Base-by-base conservation (phyloP, 2,113 vertebrate species). In the Larimichthys crocea region DNA sequence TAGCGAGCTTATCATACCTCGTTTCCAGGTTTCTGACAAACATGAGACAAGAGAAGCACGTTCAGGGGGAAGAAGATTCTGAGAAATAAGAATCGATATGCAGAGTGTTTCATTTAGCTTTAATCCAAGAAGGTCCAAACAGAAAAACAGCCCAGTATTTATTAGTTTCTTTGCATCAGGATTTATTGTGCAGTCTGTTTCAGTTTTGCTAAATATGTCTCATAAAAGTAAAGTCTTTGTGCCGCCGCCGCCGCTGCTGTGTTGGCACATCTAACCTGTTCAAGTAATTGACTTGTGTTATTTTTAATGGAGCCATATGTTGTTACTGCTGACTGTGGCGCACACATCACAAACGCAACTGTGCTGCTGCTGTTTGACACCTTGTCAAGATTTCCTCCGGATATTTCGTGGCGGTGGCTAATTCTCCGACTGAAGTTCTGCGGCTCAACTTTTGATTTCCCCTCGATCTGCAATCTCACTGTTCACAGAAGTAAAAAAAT, bases 291-390 rank as follows among this genome's bases (percentile, higher is more conserved):
- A 88, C 83, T 84, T 86, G 86, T 89, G 88, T 90, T 91, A 82
- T 80, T 91, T 88, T 86, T 91, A 87, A 91, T 89, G 90, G 87
- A 79, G 76, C 87, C 92, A 88, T 90, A 91, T 93, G 92, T 86
- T 87, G 86, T 86, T 88, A 62, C 63, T 90, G 92, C 89, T 88
- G 88, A 93, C 88, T 79, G 80, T 16, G 76, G 80, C 67, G 57
- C 66, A 57, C 74, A 84, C 78, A 75, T 75, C 62, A 76, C 79
- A 55, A n/a, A 52, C 19, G 9, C 19, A 4, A 5, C n/a, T 55
- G 53, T 14, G 29, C 69, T 15, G 22, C 55, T 4, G 7, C 63
- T 81, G 87, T 83, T 88, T 89, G 85, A 91, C 88, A 82, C 66
- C 81, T 22, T 79, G 86, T 86, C 86, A 89, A 86, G 64, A 61